Evolutionary conservation across 2,888 invertebrate species (phyloP).

Genomic region (Nebria salina): DNA sequence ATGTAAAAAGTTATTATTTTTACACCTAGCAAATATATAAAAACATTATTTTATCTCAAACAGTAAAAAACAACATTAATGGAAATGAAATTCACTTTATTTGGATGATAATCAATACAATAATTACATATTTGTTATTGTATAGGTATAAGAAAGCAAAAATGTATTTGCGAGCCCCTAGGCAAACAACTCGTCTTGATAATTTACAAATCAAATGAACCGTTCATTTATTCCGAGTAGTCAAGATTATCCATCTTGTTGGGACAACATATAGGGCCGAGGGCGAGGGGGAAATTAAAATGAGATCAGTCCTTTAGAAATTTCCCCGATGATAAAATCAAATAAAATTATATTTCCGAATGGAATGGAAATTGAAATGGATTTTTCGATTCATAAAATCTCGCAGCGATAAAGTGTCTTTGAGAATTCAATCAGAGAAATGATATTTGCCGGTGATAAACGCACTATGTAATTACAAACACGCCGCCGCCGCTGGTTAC

Average conservation of each 20-base stretch:
- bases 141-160: too few relatives aligned
- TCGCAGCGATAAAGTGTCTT: slow-evolving; percentile 20
- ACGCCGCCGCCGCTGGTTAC: neutral
- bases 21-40: too few relatives aligned
- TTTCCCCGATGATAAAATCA: slow-evolving; percentile 51
- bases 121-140: too few relatives aligned
- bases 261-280: neutral
- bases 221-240: neutral
- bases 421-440: slow-evolving; percentile 34
- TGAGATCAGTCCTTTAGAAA: slow-evolving; percentile 51
- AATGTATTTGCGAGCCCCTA: neutral
- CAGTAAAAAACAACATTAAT: too few relatives aligned
- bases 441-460: slow-evolving; percentile 30
- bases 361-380: slow-evolving; percentile 21
- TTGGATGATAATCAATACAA: too few relatives aligned
- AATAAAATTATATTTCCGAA: slow-evolving; percentile 55
- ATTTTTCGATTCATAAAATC: neutral
- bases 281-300: slow-evolving; percentile 55
- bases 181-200: neutral
- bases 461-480: neutral
- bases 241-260: neutral
- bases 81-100: too few relatives aligned
- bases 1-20: too few relatives aligned
- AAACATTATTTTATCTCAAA: too few relatives aligned
- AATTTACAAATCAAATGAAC: neutral